Base-by-base conservation (phyloP, 2,888 invertebrate genomes). In the Macrophya annulata region DNA sequence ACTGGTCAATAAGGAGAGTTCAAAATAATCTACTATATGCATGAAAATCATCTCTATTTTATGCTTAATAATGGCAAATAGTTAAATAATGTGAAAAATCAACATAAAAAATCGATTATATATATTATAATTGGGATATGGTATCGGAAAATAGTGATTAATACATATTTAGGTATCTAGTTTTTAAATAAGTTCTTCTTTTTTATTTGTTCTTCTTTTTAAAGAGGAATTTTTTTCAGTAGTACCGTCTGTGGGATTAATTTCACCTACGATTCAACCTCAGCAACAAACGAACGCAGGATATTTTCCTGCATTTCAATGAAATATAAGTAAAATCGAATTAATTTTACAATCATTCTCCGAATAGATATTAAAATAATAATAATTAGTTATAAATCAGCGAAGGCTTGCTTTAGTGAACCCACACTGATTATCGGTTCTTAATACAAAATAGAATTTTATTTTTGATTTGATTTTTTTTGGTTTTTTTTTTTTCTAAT, bases 221-320 rank as follows among this genome's bases (percentile, higher is more conserved):
- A 85, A 85, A 85, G 79, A 81, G 81, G 71, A 85, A 86, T 82
- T 86, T 74, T 85, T 88, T 90, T 76, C 87, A 91, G 89, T 88
- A 86, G 85, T 89, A 74, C 85, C 91, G 85, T 45, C 65, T 68
- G 89, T 91, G 89, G 91, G 90, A 86, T 90, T 91, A 65, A 85
- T 90, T 65, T 87, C 90, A 55, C 89, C 92, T 68, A 89, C 89
- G 85, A 87, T 89, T 87, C 90, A 90, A 88, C 88, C 89, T 25
- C 90, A 91, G 17, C 84, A 91, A 72, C 90, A 90, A 87, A 85
- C 90, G 8, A 92, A 91, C 87, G 87, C 92, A 87, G 90, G 92
- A 88, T 92, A 92, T 88, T 93, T 93, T 85, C 91, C 93, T 71
- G 91, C 92, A 88, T 93, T 93, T 90, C 92, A 92, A 90, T 93